Conservation (phyloP, 2,888 invertebrate species). For the Drosophila mettleri region DNA sequence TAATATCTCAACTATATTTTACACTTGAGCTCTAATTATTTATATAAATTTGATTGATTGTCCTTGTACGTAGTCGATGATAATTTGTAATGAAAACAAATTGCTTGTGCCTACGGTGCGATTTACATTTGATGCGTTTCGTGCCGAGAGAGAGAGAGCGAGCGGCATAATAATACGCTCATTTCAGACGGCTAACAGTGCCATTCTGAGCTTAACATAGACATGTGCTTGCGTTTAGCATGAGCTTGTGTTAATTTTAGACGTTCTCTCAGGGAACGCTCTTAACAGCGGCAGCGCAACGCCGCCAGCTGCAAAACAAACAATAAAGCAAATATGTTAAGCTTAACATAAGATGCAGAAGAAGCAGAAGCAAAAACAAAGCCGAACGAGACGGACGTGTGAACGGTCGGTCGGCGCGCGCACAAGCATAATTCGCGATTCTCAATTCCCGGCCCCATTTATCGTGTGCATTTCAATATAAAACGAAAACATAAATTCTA, state of each 20-base stretch:
- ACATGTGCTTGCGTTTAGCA: constrained; percentile 30
- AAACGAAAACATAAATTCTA: constrained; percentile 34
- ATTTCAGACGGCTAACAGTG: constrained; percentile 21
- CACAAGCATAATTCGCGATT: constrained; percentile 40
- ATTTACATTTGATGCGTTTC: constrained; percentile 13
- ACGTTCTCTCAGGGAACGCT: constrained; percentile 5
- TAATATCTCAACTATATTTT: too few species aligned
- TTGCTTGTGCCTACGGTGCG: background rate
- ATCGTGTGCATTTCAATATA: constrained; percentile 33
- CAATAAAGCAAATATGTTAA: constrained; percentile 34
- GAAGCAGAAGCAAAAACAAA: constrained; percentile 55
- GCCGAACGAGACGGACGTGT: constrained; percentile 56
- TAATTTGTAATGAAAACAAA: background rate
- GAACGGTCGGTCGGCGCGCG: constrained; percentile 47
- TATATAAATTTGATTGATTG: too few species aligned
- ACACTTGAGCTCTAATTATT: too few species aligned
- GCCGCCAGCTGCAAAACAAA: constrained; percentile 30
- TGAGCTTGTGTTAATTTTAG: constrained; percentile 13
- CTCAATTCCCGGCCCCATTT: constrained; percentile 44
- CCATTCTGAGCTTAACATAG: constrained; percentile 39
- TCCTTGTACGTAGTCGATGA: too few species aligned
- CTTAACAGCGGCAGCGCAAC: constrained; percentile 17
- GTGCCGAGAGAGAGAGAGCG: constrained; percentile 19
- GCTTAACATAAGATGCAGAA: constrained; percentile 29
- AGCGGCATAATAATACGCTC: constrained; percentile 27